Base-by-base conservation (phyloP, 1,140 invertebrate genomes). In the Pentalonia nigronervosa region DNA sequence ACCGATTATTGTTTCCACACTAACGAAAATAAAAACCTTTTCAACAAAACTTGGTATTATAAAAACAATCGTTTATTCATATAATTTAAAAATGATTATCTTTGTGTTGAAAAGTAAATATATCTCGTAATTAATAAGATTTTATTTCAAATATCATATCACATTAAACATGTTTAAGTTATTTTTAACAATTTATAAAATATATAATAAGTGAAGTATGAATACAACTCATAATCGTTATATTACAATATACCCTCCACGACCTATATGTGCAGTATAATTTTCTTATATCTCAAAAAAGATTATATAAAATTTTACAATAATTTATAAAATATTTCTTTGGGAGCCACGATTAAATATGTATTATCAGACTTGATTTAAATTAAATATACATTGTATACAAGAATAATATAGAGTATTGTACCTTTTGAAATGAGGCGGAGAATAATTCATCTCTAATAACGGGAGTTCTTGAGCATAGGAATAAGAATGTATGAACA, bases 381-480 rank as follows among this genome's bases (percentile, higher is more conserved):
- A n/a, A 76, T 76, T 17, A 76, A 76, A 4, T n/a, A 76, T 76
- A 76, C 17, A 76, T 76, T 76, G 30, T n/a, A 20, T n/a, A 7
- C 25, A 30, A 60, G 25, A 7, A n/a, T 76, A 17, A 17, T 67
- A n/a, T n/a, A n/a, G 30, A 17, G 60, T 34, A 76, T 67, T 76
- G n/a, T 76, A n/a, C 60, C 3, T 76, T n/a, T 76, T n/a, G n/a
- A n/a, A 17, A 76, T 30, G 30, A 67, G 30, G 30, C 11, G 14
- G n/a, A 76, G 60, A 76, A 76, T 76, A n/a, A 76, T 76, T 76
- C n/a, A 76, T 76, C 60, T n/a, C 30, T 30, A 76, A 76, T 76
- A 76, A 76, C 4, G 60, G 17, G 30, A 76, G 6, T 76, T 17
- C 60, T 76, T n/a, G 17, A 76, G 60, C 14, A 76, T 7, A n/a